Evolutionary conservation across 2,113 vertebrate species (phyloP), one percentile per base, ranked within the genome.

Genomic region (Paedocypris sp.): DNA sequence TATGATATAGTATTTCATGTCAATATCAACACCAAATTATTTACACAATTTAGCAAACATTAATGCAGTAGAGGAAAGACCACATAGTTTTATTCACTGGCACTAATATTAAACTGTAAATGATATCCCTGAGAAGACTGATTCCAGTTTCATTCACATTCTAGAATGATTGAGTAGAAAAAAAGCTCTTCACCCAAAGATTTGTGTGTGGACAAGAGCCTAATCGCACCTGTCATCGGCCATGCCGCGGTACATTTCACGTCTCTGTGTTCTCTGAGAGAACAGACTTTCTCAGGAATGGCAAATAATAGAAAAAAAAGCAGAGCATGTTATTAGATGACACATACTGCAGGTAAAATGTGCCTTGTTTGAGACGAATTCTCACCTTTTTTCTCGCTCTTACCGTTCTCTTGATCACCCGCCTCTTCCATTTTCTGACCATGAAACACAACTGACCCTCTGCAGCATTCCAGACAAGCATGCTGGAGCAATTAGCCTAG

Each of bases 101-200:
- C 65, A 71, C 46, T 58, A 31, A 22, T 75, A 61, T 60, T 69
- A 39, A 69, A 57, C 60, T 78, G 74, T 79, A 79, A 83, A 62
- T 67, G 77, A 82, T 76, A 77, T 72, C 72, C 74, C 68, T 83
- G 81, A 78, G 79, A 80, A 76, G 70, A 71, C 53, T 63, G 57
- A 22, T 41, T 56, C 15, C 11, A n/a, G 31, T 72, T 69, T 42
- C 67, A 64, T 73, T 66, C 70, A 64, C 52, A 67, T 71, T 67
- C 71, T 26, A 4, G 62, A 4, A 48, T 64, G 45, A 72, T 67
- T 69, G 63, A n/a, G 64, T 42, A 53, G 71, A 73, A 70, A 69
- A 63, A 65, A 68, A 71, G 47, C 69, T 54, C 71, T 49, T 49
- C 46, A 67, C 67, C 28, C 32, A 42, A 52, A 28, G 48, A 38